Conservation (phyloP, 2,888 invertebrate species). For the Elmis aenea region DNA sequence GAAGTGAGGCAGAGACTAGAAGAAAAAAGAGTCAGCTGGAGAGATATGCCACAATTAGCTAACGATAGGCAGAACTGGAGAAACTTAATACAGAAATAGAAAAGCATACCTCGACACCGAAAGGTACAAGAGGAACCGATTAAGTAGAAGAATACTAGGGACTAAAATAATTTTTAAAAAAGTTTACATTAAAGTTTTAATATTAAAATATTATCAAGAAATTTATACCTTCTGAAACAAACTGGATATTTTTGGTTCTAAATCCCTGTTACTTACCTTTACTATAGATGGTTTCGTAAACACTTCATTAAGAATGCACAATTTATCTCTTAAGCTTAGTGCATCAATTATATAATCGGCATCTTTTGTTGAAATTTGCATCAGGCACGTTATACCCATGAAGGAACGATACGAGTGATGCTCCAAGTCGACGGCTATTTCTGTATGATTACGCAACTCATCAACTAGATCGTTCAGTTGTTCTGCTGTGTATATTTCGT, state of each 20-base stretch:
- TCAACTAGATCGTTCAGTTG: slow-evolving; percentile 61
- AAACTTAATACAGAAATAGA: too few species aligned
- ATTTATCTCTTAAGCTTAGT: slow-evolving; percentile 71
- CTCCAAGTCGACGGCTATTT: slow-evolving; percentile 87
- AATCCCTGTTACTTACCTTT: slow-evolving; percentile 58
- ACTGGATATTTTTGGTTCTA: not conserved
- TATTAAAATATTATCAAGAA: too few species aligned
- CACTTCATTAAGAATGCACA: slow-evolving; percentile 78
- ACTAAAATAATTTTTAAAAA: too few species aligned
- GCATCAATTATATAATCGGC: slow-evolving; percentile 89
- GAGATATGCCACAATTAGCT: too few species aligned
- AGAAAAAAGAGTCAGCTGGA: too few species aligned
- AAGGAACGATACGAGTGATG: slow-evolving; percentile 91
- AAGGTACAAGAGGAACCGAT: too few species aligned
- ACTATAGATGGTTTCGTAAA: slow-evolving; percentile 86
- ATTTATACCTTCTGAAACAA: too few species aligned
- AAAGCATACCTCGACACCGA: too few species aligned
- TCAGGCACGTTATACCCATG: slow-evolving; percentile 90
- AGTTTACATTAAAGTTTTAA: too few species aligned
- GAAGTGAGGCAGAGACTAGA: too few species aligned
- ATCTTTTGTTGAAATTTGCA: slow-evolving; percentile 84
- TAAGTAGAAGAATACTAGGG: too few species aligned
- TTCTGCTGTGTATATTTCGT: slow-evolving; percentile 61
- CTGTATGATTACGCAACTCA: slow-evolving; percentile 61
- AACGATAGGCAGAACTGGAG: too few species aligned